Evolutionary conservation across 2,888 invertebrate species (phyloP).

Genomic region (Andrena trimmerana): DNA sequence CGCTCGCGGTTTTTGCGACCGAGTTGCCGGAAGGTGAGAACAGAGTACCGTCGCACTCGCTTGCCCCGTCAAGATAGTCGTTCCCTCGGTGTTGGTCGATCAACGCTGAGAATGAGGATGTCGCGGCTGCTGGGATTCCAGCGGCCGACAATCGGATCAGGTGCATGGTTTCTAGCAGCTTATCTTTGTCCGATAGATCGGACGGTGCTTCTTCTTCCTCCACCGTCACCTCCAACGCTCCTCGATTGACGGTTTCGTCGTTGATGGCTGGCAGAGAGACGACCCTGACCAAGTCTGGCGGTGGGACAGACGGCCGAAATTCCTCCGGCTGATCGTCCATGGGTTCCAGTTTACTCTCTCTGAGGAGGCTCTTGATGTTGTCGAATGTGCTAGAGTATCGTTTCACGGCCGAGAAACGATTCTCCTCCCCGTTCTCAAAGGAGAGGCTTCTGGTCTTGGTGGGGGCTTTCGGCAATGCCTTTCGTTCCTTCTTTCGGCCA

Average conservation of each 20-base stretch:
- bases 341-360: conserved; percentile 87
- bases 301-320: conserved; percentile 86
- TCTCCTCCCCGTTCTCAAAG: conserved; percentile 86
- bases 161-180: conserved; percentile 27
- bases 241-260: conserved; percentile 86
- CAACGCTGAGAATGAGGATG: background rate
- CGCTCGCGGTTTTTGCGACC: conserved; percentile 65
- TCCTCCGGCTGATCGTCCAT: conserved; percentile 87
- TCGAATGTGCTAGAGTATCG: conserved; percentile 92
- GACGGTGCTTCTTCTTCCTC: conserved; percentile 77
- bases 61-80: conserved; percentile 54
- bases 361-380: conserved; percentile 91
- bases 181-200: conserved; percentile 73
- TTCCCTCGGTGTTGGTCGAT: conserved; percentile 33
- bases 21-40: conserved; percentile 26
- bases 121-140: background rate
- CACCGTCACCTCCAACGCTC: conserved; percentile 84
- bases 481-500: conserved; percentile 89
- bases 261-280: conserved; percentile 89
- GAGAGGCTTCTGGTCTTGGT: conserved; percentile 86
- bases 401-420: conserved; percentile 88
- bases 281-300: conserved; percentile 89
- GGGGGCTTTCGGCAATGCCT: conserved; percentile 88
- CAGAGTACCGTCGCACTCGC: conserved; percentile 76
- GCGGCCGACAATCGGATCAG: background rate